A percentile compares a stretch with the other conserved stretches of the same genome.
Evolutionary conservation across 2,113 vertebrate genomes (phyloP).

Genomic region (Stomatorhinus ivindoensis): DNA sequence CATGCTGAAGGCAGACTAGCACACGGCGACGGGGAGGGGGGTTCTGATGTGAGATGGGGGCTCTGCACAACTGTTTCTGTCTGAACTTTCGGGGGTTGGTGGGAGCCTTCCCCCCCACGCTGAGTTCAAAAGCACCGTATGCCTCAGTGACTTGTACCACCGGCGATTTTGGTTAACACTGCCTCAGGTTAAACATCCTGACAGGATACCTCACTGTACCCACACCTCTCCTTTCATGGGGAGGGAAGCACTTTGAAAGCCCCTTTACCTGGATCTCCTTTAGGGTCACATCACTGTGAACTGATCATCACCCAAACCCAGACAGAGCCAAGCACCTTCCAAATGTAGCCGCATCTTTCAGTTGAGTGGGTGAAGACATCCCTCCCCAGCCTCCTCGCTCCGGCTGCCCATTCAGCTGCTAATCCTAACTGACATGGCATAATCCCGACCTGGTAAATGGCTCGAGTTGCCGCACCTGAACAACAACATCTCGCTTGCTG

Average conservation of each 20-base stretch:
- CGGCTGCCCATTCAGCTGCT: background rate
- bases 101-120: background rate
- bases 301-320: background rate
- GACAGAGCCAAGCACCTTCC: background rate
- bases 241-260: background rate
- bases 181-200: background rate
- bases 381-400: background rate
- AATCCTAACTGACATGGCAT: constrained; percentile 39
- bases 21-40: background rate
- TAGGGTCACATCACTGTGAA: background rate
- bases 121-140: background rate
- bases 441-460: constrained; percentile 29
- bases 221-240: background rate
- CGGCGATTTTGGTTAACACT: background rate
- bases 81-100: background rate
- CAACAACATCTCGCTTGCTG: constrained; percentile 31
- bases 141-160: background rate
- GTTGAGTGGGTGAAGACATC: background rate
- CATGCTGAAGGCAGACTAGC: background rate
- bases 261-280: background rate
- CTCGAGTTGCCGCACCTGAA: constrained; percentile 29
- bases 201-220: background rate
- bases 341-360: background rate
- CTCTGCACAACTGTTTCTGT: background rate
- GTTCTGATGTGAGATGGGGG: background rate